phyloP scores from a whole-genome alignment of 1,140 invertebrate genomes.

The Capitella teleta region DNA sequence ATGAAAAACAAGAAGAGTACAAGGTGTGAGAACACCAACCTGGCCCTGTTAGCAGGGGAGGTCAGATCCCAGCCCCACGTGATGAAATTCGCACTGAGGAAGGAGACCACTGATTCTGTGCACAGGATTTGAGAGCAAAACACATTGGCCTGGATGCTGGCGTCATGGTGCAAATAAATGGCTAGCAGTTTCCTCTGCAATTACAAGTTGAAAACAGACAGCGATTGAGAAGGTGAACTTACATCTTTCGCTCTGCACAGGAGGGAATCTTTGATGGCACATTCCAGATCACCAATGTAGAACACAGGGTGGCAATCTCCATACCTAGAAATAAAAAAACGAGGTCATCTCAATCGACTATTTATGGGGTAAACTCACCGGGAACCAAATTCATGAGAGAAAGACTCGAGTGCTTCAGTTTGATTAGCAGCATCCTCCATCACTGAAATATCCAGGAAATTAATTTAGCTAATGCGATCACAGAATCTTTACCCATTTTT shows the following conservation, averaged over 20 bases:
- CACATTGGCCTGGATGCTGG: constrained; percentile 83
- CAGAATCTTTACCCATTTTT: not conserved
- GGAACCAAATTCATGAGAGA: constrained; percentile 68
- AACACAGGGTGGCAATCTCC: constrained; percentile 76
- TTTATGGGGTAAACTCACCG: constrained; percentile 31
- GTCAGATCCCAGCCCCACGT: constrained; percentile 94
- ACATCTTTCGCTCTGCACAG: constrained; percentile 69
- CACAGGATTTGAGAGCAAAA: constrained; percentile 90
- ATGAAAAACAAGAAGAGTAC: not conserved
- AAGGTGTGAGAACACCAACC: constrained; percentile 42
- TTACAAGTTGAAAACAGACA: constrained; percentile 1
- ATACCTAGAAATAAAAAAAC: constrained; percentile 48
- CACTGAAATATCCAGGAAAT: constrained; percentile 48
- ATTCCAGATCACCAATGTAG: constrained; percentile 77
- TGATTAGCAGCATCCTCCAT: constrained; percentile 76
- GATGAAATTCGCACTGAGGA: constrained; percentile 74
- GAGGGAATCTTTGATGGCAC: constrained; percentile 77
- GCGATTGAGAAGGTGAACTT: constrained; percentile 20
- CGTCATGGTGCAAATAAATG: constrained; percentile 88
- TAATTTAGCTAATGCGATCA: not conserved
- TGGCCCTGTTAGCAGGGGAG: constrained; percentile 66
- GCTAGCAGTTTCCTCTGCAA: constrained; percentile 81
- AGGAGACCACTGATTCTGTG: constrained; percentile 75
- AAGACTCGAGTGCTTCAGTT: constrained; percentile 70
- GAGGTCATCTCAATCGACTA: too few species aligned